Evolutionary conservation across 2,113 vertebrate species (phyloP), one percentile per base, ranked within the genome.

Genomic region (Paradoxurus hermaphroditus): DNA sequence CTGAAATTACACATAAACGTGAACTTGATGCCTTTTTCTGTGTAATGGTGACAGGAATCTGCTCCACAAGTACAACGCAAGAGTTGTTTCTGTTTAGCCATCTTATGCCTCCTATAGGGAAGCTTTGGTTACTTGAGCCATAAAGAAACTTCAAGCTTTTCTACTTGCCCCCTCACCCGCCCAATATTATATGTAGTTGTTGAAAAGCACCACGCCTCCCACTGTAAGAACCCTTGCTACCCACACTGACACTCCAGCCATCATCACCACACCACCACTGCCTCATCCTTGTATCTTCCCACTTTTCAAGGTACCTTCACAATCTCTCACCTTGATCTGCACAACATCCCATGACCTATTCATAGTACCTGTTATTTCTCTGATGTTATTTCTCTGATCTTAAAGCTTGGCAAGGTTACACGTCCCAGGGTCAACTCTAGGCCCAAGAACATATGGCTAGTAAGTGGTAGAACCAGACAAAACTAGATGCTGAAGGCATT

Each of bases 371-470:
- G 34, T 41, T 92, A 53, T 72, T 94, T 41, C 23, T 68, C 65
- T 68, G 73, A 72, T 41, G 19, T 36, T 94, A 94, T 89, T 94
- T 86, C 46, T 56, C 53, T 19, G 27, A 31, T 70, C 29, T 23
- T 21, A 21, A 83, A 88, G 3, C 14, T 56, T 51, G 39, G 5
- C 27, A 49, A 90, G 9, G 10, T 86, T 78, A 56, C 7, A 16
- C 46, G 31, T 39, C 2, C 8, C 53, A 94, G 83, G 44, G 73
- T 91, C 72, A 78, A 68, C 31, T 62, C 4, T 72, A 83, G 70
- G 36, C 34, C 27, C 59, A 79, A 92, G 59, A 67, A 21, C 67
- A 88, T 19, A 75, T 29, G 41, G 62, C 13, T 41, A 83, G 14
- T 25, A 49, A 93, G 39, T 5, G 39, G 41, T 29, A 91, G 34